phyloP scores from a whole-genome alignment of 1,140 invertebrate species.

The Leptinotarsa texana region DNA sequence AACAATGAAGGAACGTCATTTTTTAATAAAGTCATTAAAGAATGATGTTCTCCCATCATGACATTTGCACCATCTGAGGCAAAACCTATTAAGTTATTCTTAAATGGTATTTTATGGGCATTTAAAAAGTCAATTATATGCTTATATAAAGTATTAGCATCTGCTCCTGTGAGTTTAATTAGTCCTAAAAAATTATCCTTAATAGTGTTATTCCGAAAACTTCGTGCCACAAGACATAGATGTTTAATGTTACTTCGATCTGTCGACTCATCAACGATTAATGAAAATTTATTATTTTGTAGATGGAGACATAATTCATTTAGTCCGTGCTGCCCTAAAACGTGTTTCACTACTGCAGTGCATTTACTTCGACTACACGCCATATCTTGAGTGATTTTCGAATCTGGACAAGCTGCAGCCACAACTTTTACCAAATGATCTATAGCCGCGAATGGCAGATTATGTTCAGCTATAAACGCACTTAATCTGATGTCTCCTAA shows the following conservation, averaged over 20 bases:
- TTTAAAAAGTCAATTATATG: slow-evolving; percentile 49
- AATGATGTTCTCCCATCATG: slow-evolving; percentile 53
- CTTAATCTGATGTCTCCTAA: background rate
- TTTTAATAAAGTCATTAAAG: slow-evolving; percentile 44
- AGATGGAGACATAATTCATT: slow-evolving; percentile 39
- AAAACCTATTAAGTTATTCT: slow-evolving; percentile 37
- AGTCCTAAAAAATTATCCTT: slow-evolving; percentile 21
- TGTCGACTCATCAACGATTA: slow-evolving; percentile 54
- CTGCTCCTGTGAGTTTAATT: slow-evolving; percentile 24
- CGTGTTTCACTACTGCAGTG: background rate
- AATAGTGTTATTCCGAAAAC: background rate
- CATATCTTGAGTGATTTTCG: slow-evolving; percentile 6
- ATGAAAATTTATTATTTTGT: slow-evolving; percentile 48
- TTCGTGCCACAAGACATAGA: background rate
- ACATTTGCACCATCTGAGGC: slow-evolving; percentile 54
- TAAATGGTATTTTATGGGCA: background rate
- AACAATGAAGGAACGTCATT: slow-evolving; percentile 50
- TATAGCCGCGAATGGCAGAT: slow-evolving; percentile 28
- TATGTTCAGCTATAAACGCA: slow-evolving; percentile 32
- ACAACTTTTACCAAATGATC: slow-evolving; percentile 23
- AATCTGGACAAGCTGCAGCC: slow-evolving; percentile 22
- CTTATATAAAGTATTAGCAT: slow-evolving; percentile 40
- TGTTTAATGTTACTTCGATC: slow-evolving; percentile 35
- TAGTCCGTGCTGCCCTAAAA: slow-evolving; percentile 10
- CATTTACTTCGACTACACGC: background rate